These are phyloP conservation scores for Puntigrus tetrazona DNA, from an alignment of 2,113 vertebrate species.

Conservation along the genomic window DNA sequence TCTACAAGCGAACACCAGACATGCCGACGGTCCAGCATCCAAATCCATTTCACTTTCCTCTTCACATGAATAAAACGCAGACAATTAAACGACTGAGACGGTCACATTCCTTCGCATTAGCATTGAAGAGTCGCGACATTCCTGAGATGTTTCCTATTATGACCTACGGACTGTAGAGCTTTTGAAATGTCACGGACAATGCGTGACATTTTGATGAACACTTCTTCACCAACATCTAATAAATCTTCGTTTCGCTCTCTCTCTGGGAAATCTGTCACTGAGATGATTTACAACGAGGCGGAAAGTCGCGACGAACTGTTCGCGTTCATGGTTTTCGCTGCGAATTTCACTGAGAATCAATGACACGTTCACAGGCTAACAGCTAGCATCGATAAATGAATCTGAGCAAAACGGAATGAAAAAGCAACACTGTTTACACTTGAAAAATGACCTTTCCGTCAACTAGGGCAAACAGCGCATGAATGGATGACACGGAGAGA, in stretches of 20 bases:
- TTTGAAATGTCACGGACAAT: constrained; percentile 41
- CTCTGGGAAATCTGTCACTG: constrained; percentile 33
- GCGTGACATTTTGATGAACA: constrained; percentile 43
- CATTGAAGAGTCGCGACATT: constrained; percentile 49
- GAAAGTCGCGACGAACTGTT: background rate
- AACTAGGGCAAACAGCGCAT: constrained; percentile 16
- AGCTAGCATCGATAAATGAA: constrained; percentile 18
- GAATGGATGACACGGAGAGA: constrained; percentile 20
- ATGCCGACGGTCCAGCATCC: constrained; percentile 60
- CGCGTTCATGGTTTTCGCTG: background rate
- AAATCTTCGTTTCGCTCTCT: constrained; percentile 27
- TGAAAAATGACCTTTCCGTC: constrained; percentile 44
- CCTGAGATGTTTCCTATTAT: constrained; percentile 55
- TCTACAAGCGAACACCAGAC: constrained; percentile 74
- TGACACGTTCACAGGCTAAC: constrained; percentile 13
- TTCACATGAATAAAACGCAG: constrained; percentile 46
- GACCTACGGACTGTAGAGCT: constrained; percentile 41
- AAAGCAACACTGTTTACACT: constrained; percentile 34
- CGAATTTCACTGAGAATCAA: background rate
- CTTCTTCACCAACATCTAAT: constrained; percentile 37
- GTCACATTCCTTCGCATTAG: constrained; percentile 54
- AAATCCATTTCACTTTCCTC: constrained; percentile 50
- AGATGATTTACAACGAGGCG: constrained; percentile 11
- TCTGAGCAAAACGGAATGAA: background rate
- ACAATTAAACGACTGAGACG: constrained; percentile 52